phyloP scores from a whole-genome alignment of 2,888 invertebrate genomes.

The Flexamia atlantica region DNA sequence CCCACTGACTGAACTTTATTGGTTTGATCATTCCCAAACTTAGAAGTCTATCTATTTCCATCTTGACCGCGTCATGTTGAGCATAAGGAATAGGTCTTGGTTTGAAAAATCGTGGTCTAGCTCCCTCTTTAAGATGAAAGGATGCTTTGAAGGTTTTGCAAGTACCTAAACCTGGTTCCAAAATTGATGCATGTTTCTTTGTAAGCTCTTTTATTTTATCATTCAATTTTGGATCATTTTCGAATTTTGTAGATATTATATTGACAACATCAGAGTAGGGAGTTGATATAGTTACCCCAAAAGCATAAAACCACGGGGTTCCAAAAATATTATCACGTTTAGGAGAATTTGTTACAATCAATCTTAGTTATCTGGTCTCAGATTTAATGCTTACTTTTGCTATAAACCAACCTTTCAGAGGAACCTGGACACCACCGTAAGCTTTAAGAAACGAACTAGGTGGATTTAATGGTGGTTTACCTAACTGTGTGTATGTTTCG shows the following conservation, averaged over 20 bases:
- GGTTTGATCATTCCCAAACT: neutral
- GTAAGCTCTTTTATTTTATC: neutral
- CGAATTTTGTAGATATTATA: neutral
- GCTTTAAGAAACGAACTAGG: too few species aligned
- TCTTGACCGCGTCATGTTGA: neutral
- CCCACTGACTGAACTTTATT: slow-evolving; percentile 28
- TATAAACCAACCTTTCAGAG: slow-evolving; percentile 16
- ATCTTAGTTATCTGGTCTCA: slow-evolving; percentile 4
- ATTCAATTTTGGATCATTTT: neutral
- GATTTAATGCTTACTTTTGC: slow-evolving; percentile 5
- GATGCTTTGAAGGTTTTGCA: slow-evolving; percentile 6
- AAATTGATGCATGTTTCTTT: slow-evolving; percentile 5
- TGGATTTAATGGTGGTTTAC: neutral
- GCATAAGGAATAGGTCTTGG: slow-evolving; percentile 14
- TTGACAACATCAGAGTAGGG: slow-evolving; percentile 7
- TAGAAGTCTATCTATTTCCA: slow-evolving; percentile 3
- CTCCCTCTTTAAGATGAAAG: slow-evolving; percentile 22
- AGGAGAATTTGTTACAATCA: slow-evolving; percentile 20
- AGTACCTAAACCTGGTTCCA: neutral
- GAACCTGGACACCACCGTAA: too few species aligned
- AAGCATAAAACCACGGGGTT: slow-evolving; percentile 18
- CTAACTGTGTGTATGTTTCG: slow-evolving; percentile 8
- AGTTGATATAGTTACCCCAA: slow-evolving; percentile 18
- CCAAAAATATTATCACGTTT: slow-evolving; percentile 17
- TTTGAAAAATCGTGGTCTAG: neutral